Evolutionary conservation across 2,888 invertebrate species (phyloP).

Genomic region (Liopterus haemorrhoidalis): DNA sequence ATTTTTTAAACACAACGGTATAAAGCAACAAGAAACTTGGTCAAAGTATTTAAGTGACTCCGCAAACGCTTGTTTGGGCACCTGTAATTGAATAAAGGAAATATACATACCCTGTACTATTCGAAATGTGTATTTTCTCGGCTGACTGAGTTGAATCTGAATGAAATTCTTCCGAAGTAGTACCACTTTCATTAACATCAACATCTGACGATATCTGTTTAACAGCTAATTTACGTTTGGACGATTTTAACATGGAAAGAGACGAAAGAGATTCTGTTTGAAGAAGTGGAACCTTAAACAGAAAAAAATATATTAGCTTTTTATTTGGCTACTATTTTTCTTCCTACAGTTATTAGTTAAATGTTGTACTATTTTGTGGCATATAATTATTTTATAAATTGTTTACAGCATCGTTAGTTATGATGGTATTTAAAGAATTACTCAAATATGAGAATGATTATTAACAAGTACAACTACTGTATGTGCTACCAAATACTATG

Average conservation of each 20-base stretch:
- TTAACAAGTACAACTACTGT: no score
- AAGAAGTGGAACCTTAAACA: constrained; percentile 44
- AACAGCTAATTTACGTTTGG: constrained; percentile 48
- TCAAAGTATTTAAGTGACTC: no score
- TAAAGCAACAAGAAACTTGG: no score
- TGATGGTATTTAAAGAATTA: no score
- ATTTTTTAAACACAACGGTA: no score
- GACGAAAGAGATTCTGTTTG: constrained; percentile 51
- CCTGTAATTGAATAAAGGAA: not conserved
- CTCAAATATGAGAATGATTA: no score
- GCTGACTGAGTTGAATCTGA: constrained; percentile 43
- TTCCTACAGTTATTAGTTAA: no score
- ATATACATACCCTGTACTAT: constrained; percentile 36
- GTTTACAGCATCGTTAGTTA: no score
- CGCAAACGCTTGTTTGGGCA: no score
- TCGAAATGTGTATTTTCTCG: constrained; percentile 38
- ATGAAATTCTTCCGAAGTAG: constrained; percentile 43
- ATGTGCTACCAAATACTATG: no score
- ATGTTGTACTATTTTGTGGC: no score
- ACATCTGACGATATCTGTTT: constrained; percentile 51
- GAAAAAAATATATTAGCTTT: not conserved
- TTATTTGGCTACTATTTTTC: constrained; percentile 10
- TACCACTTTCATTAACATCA: constrained; percentile 46
- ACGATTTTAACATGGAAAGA: constrained; percentile 47
- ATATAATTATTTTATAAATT: no score